phyloP scores from a whole-genome alignment of 2,113 vertebrate genomes.

The Lasiurus borealis region DNA sequence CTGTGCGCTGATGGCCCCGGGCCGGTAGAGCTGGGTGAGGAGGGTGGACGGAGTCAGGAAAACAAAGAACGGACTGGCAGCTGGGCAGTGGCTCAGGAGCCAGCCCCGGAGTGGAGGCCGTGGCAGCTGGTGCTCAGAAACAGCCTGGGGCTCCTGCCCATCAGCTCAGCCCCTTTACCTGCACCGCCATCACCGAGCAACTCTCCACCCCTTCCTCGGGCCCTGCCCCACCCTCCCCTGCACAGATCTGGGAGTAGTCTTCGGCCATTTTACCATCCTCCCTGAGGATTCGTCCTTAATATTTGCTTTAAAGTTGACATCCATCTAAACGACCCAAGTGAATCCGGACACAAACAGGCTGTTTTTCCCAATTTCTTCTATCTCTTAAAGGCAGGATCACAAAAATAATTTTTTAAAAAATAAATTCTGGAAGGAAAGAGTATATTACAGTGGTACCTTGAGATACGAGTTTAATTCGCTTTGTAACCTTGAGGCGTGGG shows the following conservation, averaged over 20 bases:
- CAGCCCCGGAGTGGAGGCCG: not conserved
- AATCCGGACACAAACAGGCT: not conserved
- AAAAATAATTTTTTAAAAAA: not conserved
- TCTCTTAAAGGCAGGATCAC: not conserved
- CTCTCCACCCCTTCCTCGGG: not conserved
- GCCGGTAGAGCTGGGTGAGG: constrained; percentile 49
- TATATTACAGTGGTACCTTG: too few species aligned
- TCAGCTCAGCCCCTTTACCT: not conserved
- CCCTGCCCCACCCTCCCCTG: not conserved
- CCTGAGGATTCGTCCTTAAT: not conserved
- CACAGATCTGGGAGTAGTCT: not conserved
- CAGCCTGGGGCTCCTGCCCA: not conserved
- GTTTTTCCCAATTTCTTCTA: not conserved
- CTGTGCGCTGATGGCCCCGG: constrained; percentile 30
- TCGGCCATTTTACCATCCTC: not conserved
- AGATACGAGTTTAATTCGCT: too few species aligned
- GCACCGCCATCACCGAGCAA: not conserved
- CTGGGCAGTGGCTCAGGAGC: constrained; percentile 49
- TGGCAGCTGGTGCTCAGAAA: constrained; percentile 22
- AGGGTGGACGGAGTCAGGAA: not conserved
- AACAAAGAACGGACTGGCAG: constrained; percentile 45
- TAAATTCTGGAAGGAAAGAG: not conserved
- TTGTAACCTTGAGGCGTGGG: too few species aligned
- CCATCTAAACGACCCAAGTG: not conserved
- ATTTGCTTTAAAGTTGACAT: not conserved